phyloP scores from a whole-genome alignment of 2,797 vertebrate genomes.

The Urocyon cinereoargenteus region DNA sequence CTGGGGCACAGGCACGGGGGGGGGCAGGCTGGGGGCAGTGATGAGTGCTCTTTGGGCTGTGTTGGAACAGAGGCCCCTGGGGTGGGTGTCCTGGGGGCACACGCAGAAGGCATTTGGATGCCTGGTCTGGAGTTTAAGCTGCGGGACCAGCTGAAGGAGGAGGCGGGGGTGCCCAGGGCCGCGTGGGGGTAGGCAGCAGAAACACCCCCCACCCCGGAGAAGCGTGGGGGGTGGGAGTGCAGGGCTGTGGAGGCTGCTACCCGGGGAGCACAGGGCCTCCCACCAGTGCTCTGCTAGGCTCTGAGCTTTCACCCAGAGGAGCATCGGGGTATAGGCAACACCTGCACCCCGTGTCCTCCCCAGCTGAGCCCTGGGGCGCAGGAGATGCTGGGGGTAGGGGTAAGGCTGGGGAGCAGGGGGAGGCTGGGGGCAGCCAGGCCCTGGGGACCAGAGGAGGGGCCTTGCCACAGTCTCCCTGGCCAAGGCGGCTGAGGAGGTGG shows the following conservation, averaged over 20 bases:
- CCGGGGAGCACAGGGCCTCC: background rate
- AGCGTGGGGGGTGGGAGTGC: rapidly evolving
- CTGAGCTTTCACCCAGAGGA: background rate
- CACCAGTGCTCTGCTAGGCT: background rate
- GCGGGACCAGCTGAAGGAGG: rapidly evolving
- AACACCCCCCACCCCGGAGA: background rate
- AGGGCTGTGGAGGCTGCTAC: too few species aligned
- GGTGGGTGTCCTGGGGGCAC: background rate
- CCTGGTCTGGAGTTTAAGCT: background rate
- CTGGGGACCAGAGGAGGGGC: rapidly evolving
- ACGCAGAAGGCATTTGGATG: background rate
- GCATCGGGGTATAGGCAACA: background rate
- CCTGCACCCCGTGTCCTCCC: rapidly evolving
- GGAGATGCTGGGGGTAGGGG: background rate
- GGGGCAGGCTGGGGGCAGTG: background rate
- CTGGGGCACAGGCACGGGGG: background rate
- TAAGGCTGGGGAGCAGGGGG: background rate
- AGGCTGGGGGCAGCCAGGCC: rapidly evolving
- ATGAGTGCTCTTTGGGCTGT: background rate
- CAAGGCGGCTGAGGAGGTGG: background rate
- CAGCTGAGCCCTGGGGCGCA: background rate
- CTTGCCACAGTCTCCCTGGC: too few species aligned
- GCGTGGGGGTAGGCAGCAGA: background rate
- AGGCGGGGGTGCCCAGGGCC: background rate
- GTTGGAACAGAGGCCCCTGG: background rate